Evolutionary conservation across 2,888 invertebrate genomes (phyloP).

Genomic region (Sepiola atlantica): DNA sequence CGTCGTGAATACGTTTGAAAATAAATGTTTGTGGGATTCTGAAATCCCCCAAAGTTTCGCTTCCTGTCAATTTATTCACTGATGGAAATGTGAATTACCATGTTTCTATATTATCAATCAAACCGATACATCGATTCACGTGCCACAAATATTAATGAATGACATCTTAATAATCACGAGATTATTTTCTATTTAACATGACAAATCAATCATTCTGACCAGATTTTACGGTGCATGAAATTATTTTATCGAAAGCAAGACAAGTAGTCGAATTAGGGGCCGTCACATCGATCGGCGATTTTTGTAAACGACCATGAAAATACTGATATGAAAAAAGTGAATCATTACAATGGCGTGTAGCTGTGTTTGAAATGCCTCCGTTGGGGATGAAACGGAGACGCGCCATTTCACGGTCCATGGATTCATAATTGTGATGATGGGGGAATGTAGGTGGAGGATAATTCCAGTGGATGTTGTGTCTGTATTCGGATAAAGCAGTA

Average conservation of each 20-base stretch:
- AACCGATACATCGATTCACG: neutral
- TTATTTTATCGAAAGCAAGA: neutral
- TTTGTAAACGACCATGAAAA: neutral
- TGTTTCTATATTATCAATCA: too few relatives aligned
- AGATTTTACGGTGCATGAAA: neutral
- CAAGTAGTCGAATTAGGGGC: neutral
- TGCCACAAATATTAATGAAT: neutral
- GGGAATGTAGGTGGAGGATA: neutral
- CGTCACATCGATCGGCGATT: neutral
- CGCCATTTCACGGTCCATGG: neutral
- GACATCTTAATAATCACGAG: neutral
- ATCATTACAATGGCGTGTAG: neutral
- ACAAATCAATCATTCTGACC: neutral
- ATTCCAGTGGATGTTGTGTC: too few relatives aligned
- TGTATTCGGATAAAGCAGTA: too few relatives aligned
- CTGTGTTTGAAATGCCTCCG: neutral
- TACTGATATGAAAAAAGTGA: neutral
- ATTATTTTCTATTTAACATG: neutral
- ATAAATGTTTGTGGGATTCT: too few relatives aligned
- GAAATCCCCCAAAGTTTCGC: too few relatives aligned
- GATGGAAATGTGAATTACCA: too few relatives aligned
- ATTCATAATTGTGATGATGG: neutral
- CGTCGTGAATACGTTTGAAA: too few relatives aligned
- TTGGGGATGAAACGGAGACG: neutral
- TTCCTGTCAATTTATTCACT: too few relatives aligned